Evolutionary conservation across 1,140 invertebrate species (phyloP), one percentile per base, ranked within the genome.

Genomic region (Nebria ingens): DNA sequence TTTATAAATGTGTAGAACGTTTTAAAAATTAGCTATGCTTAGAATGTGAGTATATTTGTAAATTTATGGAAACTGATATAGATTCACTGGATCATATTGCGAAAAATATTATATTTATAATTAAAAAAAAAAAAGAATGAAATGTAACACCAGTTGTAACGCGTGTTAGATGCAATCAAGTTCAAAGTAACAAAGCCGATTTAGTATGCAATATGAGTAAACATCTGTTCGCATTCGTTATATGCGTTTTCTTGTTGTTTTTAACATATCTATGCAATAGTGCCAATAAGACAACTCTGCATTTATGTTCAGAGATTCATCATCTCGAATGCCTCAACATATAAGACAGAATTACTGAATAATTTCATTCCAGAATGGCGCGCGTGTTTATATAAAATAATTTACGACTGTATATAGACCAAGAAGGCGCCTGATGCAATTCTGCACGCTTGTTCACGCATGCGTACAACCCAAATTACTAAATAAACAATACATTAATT

Each of bases 151-250:
- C n/a, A n/a, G n/a, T n/a, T n/a, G n/a, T n/a, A n/a, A n/a, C n/a
- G n/a, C n/a, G n/a, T n/a, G n/a, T n/a, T n/a, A n/a, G n/a, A n/a
- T n/a, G n/a, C n/a, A n/a, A n/a, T n/a, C n/a, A n/a, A n/a, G n/a
- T n/a, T n/a, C n/a, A n/a, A n/a, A n/a, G n/a, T n/a, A n/a, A n/a
- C n/a, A n/a, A n/a, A n/a, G n/a, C n/a, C 17, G 17, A 1, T n/a
- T 38, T 38, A 38, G 17, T n/a, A n/a, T 15, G 17, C 1, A n/a
- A 38, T 38, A n/a, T n/a, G 17, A 38, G 19, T 1, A 50, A 11
- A 50, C 45, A 17, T 50, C 45, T 19, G 45, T 50, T 50, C 25
- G n/a, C n/a, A 34, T 34, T 34, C n/a, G n/a, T 34, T 34, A 6
- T n/a, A 34, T 6, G 25, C 25, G 25, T 6, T 6, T 34, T 34